Base-by-base conservation (phyloP, 2,888 invertebrate species). In the Cinara cedri region DNA sequence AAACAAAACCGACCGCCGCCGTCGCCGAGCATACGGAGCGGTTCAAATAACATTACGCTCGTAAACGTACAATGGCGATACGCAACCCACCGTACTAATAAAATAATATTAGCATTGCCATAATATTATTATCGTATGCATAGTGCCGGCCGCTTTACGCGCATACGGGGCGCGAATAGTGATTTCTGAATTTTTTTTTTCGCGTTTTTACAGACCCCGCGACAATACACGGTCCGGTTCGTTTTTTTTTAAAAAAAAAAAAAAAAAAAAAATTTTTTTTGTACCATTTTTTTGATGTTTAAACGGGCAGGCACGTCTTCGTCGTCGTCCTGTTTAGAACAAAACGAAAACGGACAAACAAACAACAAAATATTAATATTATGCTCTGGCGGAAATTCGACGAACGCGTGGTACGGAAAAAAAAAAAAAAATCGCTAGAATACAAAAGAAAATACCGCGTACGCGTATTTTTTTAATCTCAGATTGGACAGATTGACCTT, bases 1-100 rank as follows among this genome's bases (percentile, higher is more conserved):
- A 76, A 76, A 76, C 65, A 54, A 76, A 76, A 68, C 68, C 76
- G 68, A 10, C 76, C 68, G 63, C 62, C 54, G n/a, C n/a, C 55
- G 34, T 8, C 24, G 19, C 16, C n/a, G 9, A 9, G 44, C 19
- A 68, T 76, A 76, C 76, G 46, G 76, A 76, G 76, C 76, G 76
- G 46, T 68, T 66, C 66, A 24, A 74, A 51, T 74, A 6, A 26
- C 16, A 16, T 13, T 24, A 13, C 14, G 26, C 60, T 14, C 24
- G 60, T 10, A 14, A 26, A 26, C n/a, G 60, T n/a, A n/a, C n/a
- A n/a, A n/a, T n/a, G n/a, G n/a, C n/a, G n/a, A n/a, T n/a, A n/a
- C 60, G 26, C n/a, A 14, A 14, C 16, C 60, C 9, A 9, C 9
- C 1, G 10, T n/a, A n/a, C n/a, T n/a, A 26, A 60, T 60, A 60